Evolutionary conservation across 2,113 vertebrate genomes (phyloP).

Genomic region (Poeciliopsis prolifica): DNA sequence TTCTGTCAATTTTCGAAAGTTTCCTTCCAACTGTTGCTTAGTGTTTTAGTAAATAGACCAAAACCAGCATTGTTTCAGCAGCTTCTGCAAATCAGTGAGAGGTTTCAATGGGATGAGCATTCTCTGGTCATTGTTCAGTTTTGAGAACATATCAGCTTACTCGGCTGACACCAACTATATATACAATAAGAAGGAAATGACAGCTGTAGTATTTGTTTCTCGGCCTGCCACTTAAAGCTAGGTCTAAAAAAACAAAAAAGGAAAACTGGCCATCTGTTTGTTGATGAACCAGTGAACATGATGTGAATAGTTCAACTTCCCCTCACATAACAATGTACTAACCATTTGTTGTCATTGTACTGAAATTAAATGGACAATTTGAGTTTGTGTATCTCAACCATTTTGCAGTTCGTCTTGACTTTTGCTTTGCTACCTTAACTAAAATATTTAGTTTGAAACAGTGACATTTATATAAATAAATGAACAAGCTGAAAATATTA

Average conservation of each 20-base stretch:
- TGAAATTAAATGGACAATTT: not conserved
- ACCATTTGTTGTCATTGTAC: not conserved
- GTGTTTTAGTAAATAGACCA: not conserved
- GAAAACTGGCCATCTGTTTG: not conserved
- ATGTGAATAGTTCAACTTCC: not conserved
- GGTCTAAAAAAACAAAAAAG: not conserved
- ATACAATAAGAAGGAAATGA: not conserved
- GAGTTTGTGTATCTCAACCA: not conserved
- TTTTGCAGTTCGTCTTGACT: too few species aligned
- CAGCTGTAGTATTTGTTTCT: not conserved
- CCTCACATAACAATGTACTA: not conserved
- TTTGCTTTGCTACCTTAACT: too few species aligned
- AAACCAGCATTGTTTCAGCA: not conserved
- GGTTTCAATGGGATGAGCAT: not conserved
- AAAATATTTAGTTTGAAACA: too few species aligned
- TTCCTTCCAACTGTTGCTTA: not conserved
- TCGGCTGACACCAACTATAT: not conserved
- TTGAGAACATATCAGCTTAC: not conserved
- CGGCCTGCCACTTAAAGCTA: not conserved
- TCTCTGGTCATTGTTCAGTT: not conserved
- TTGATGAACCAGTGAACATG: not conserved
- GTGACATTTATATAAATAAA: too few species aligned
- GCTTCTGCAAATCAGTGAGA: too few species aligned
- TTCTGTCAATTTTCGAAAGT: not conserved
- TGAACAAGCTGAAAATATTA: too few species aligned